Evolutionary conservation across 1,140 invertebrate genomes (phyloP).

Genomic region (Brachionus rubens): DNA sequence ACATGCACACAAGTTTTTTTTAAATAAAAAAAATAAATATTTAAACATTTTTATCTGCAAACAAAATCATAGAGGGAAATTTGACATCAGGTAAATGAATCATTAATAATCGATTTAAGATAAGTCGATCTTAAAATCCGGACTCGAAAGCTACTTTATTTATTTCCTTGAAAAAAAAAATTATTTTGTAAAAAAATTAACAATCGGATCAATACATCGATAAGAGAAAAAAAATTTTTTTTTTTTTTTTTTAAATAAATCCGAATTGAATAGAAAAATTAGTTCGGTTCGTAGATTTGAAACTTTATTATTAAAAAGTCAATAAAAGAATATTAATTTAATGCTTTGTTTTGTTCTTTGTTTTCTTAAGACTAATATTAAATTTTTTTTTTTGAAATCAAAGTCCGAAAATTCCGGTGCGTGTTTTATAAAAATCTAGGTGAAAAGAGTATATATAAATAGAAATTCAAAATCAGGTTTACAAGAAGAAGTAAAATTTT

Average conservation of each 20-base stretch:
- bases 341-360: background rate
- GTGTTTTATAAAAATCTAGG: constrained; percentile 26
- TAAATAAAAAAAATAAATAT: background rate
- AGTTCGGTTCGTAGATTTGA: constrained; percentile 25
- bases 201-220: too few species aligned
- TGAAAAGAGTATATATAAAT: constrained; percentile 13
- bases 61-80: constrained; percentile 1
- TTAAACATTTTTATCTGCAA: constrained; percentile 16
- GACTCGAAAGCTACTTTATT: background rate
- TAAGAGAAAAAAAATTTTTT: background rate
- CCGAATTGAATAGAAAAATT: constrained; percentile 26
- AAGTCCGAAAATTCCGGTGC: constrained; percentile 4
- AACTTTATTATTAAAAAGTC: constrained; percentile 30
- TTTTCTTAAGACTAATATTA: constrained; percentile 35
- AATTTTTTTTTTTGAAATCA: constrained; percentile 29
- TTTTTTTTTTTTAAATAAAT: background rate
- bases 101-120: constrained; percentile 42
- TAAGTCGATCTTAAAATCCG: constrained; percentile 16
- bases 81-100: constrained; percentile 40
- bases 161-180: background rate
- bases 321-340: constrained; percentile 26
- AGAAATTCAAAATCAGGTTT: background rate
- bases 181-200: too few species aligned
- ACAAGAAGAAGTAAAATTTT: too few species aligned
- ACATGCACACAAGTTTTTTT: background rate